phyloP scores from a whole-genome alignment of 2,113 vertebrate species.

The Epinephelus cyanopodus region DNA sequence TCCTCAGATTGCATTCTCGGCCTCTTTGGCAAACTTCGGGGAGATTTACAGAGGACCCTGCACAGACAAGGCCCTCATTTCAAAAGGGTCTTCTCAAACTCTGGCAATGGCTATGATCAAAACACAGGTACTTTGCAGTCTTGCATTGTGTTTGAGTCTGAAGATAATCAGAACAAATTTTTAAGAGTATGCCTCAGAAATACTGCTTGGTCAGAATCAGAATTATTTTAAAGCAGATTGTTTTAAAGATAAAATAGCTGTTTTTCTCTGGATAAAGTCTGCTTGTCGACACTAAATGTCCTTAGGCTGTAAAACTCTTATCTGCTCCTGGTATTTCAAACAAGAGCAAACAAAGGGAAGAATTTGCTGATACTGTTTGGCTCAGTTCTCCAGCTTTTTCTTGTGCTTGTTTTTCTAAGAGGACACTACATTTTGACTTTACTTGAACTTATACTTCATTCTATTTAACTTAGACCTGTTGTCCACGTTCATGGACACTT shows the following conservation, averaged over 20 bases:
- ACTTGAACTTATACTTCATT: too few relatives aligned
- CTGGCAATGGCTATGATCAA: conserved; percentile 47
- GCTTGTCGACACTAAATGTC: background rate
- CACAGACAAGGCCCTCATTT: conserved; percentile 57
- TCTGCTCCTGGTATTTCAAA: conserved; percentile 16
- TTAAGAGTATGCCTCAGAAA: background rate
- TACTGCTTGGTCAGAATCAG: background rate
- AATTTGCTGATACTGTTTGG: background rate
- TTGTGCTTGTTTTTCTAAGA: background rate
- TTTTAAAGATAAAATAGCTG: background rate
- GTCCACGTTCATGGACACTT: too few relatives aligned
- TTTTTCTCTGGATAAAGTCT: background rate
- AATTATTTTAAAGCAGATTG: background rate
- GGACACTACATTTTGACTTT: too few relatives aligned
- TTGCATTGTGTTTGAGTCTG: background rate
- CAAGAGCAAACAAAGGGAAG: conserved; percentile 14
- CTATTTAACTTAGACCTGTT: too few relatives aligned
- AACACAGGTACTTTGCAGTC: conserved; percentile 48
- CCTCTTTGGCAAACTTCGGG: conserved; percentile 31
- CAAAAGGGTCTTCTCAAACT: conserved; percentile 65
- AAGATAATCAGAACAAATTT: background rate
- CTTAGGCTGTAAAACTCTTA: background rate
- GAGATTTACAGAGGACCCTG: conserved; percentile 51
- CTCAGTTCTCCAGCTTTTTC: background rate
- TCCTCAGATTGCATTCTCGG: conserved; percentile 39